phyloP scores from a whole-genome alignment of 2,797 vertebrate genomes.

The Chaunax sp. region DNA sequence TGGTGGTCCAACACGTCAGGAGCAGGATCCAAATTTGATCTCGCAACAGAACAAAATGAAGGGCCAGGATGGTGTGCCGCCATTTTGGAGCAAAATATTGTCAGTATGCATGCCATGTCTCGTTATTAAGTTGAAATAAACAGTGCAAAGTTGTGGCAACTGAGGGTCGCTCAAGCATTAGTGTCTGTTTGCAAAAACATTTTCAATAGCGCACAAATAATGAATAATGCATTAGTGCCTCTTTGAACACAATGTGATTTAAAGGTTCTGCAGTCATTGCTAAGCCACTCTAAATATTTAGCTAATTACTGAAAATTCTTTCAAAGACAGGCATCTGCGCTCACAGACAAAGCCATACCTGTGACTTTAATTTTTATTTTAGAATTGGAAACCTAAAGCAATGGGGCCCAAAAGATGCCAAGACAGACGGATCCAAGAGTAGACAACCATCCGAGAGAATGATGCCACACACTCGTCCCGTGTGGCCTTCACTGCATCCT shows the following conservation, averaged over 20 bases:
- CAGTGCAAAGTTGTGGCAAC: slow-evolving; percentile 39
- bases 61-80: slow-evolving; percentile 67
- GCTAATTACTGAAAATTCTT: slow-evolving; percentile 65
- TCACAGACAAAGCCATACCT: slow-evolving; percentile 64
- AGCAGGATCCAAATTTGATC: slow-evolving; percentile 73
- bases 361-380: slow-evolving; percentile 67
- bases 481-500: slow-evolving; percentile 54
- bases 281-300: slow-evolving; percentile 62
- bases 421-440: slow-evolving; percentile 72
- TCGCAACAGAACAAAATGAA: slow-evolving; percentile 80
- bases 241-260: slow-evolving; percentile 37
- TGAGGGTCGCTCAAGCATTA: slow-evolving; percentile 45
- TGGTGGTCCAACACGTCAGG: slow-evolving; percentile 75
- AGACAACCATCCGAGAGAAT: slow-evolving; percentile 57
- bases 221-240: slow-evolving; percentile 49
- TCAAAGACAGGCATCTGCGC: slow-evolving; percentile 72
- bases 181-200: slow-evolving; percentile 30
- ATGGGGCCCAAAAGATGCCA: slow-evolving; percentile 62
- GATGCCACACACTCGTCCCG: slow-evolving; percentile 58
- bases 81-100: slow-evolving; percentile 81
- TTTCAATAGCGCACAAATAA: slow-evolving; percentile 28
- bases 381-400: slow-evolving; percentile 70
- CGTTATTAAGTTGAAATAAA: slow-evolving; percentile 58
- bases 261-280: slow-evolving; percentile 59
- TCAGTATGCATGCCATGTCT: slow-evolving; percentile 59